Conservation (phyloP, 2,888 invertebrate species). For the Tetramorium bicarinatum region DNA sequence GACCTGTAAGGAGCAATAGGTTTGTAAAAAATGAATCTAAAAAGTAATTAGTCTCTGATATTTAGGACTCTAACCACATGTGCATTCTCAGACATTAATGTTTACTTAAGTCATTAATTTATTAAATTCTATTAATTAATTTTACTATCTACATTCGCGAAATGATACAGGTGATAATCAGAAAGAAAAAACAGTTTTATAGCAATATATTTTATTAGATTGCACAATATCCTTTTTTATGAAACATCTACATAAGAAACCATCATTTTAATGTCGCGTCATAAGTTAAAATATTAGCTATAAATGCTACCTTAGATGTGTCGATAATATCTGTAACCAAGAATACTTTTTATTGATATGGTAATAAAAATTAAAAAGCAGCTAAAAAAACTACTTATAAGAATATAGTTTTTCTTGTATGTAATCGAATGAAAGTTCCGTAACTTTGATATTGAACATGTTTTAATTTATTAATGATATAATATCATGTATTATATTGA, state of each 20-base stretch:
- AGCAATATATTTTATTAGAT: background rate
- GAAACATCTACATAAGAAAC: background rate
- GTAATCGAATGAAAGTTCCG: background rate
- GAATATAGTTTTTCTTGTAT: background rate
- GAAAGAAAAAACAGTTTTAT: background rate
- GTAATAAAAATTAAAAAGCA: background rate
- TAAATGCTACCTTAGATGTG: background rate
- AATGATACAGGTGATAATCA: background rate
- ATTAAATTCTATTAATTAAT: background rate
- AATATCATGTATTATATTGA: conserved; percentile 65
- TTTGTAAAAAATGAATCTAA: too few species aligned
- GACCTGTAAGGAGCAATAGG: too few species aligned
- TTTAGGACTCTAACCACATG: too few species aligned
- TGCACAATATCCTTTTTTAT: background rate
- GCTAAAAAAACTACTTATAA: background rate
- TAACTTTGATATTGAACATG: conserved; percentile 34
- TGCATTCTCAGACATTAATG: too few species aligned
- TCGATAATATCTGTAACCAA: background rate
- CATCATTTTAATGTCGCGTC: background rate
- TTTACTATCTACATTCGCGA: background rate
- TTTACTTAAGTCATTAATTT: background rate
- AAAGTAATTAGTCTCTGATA: too few species aligned
- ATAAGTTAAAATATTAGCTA: background rate
- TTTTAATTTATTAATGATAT: conserved; percentile 68
- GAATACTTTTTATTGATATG: background rate